These are phyloP conservation scores for Caenorhabditis imperialis DNA, from an alignment of 2,888 invertebrate genomes.

Conservation along the genomic window DNA sequence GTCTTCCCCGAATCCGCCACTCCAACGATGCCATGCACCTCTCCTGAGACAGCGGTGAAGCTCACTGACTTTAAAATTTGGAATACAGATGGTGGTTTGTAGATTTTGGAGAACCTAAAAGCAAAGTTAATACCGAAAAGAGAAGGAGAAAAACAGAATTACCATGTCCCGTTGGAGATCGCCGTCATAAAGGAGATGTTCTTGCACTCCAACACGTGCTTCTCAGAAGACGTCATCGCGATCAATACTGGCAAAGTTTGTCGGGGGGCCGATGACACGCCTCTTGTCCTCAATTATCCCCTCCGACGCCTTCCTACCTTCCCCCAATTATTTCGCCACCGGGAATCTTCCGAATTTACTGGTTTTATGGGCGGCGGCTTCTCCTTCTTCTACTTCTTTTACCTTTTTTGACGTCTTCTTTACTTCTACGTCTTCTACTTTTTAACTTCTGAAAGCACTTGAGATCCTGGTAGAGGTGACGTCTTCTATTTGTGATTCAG, in stretches of 20 bases:
- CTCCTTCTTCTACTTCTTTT: no score
- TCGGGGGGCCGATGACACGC: no score
- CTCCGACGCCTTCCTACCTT: slow-evolving; percentile 9
- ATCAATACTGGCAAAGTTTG: background rate
- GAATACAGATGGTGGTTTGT: slow-evolving; percentile 74
- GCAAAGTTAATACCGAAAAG: background rate
- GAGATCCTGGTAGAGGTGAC: no score
- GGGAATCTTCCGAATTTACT: slow-evolving; percentile 45
- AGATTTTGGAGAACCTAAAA: slow-evolving; percentile 66
- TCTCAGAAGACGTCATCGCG: slow-evolving; percentile 10
- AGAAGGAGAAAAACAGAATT: background rate
- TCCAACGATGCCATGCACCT: slow-evolving; percentile 92
- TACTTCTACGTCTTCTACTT: slow-evolving; percentile 6
- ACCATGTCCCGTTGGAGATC: slow-evolving; percentile 46
- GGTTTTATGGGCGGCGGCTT: slow-evolving; percentile 26
- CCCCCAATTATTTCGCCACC: slow-evolving; percentile 51
- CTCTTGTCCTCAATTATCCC: slow-evolving; percentile 53
- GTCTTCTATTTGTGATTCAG: slow-evolving; percentile 1
- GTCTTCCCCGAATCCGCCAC: slow-evolving; percentile 96
- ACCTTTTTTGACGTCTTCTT: background rate
- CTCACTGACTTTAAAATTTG: slow-evolving; percentile 91
- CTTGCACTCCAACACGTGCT: slow-evolving; percentile 65
- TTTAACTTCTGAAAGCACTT: background rate
- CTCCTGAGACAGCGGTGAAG: slow-evolving; percentile 90
- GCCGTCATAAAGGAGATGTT: slow-evolving; percentile 72